Base-by-base conservation (phyloP, 2,113 vertebrate genomes). In the Microcebus ravelobensis region DNA sequence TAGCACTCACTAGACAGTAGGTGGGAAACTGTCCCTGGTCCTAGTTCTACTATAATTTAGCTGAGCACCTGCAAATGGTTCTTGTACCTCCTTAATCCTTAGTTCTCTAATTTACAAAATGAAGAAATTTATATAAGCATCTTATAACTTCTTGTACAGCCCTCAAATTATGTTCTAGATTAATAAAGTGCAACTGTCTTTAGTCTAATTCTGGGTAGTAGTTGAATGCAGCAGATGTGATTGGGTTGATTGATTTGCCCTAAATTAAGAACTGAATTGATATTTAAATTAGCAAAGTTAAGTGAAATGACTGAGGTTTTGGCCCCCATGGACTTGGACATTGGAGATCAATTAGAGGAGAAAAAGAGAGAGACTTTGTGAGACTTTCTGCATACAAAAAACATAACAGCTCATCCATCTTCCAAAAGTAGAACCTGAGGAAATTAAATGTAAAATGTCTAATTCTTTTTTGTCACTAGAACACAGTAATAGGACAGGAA, bases 341-440 rank as follows among this genome's bases (percentile, higher is more conserved):
- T 3, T 82, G 55, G 92, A 85, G 94, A 92, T 34, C 55, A 85
- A 91, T 97, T 95, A 96, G 1, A 74, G 4, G 31, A 74, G 68
- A 92, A 45, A 21, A 61, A 87, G 12, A 1, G 42, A 42, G 42
- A 42, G 42, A 42, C 42, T 42, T 42, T 2, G 10, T 67, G 65
- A 73, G n/a, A 1, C 34, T 77, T 25, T 63, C 3, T 87, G 3
- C 5, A 34, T 61, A 45, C 52, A 45, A 87, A 45, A 87, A 92
- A 45, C 8, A 21, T 76, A 83, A 3, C 5, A 61, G 12, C 31
- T 68, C 10, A 20, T 8, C 7, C 5, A 61, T 92, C 17, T 94
- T 81, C 10, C 36, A 82, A 20, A 2, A 63, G 34, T 50, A 29
- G 25, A 57, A 10, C 1, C 0, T 13, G 10, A n/a, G 29, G 25